Percentiles rank a stretch among this genome's conserved stretches.
These are phyloP conservation scores for Erethizon dorsatum DNA, from an alignment of 2,797 vertebrate species.

Conservation along the genomic window DNA sequence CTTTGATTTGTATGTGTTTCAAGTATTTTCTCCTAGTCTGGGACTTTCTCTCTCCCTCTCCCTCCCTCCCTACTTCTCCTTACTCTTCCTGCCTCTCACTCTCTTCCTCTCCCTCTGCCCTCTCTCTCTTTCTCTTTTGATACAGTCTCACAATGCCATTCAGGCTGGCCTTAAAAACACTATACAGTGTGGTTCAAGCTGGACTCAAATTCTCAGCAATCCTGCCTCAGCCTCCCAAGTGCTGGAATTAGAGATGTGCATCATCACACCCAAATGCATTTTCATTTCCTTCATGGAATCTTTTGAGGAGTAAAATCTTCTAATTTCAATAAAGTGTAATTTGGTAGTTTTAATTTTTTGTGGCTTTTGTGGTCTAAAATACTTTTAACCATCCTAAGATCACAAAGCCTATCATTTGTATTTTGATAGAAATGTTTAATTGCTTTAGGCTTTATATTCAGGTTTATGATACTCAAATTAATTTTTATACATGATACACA, in stretches of 20 bases:
- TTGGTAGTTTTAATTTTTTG: not conserved
- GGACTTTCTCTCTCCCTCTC: no score
- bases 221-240: not conserved
- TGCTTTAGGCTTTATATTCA: conserved; percentile 22
- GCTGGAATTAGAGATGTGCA: not conserved
- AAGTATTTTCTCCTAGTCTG: not conserved
- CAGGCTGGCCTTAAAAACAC: no score
- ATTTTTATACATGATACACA: not conserved
- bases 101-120: no score
- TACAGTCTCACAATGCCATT: no score
- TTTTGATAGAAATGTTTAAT: not conserved
- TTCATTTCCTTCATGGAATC: not conserved
- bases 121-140: no score
- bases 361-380: not conserved
- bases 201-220: not conserved
- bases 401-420: not conserved
- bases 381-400: not conserved
- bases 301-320: not conserved
- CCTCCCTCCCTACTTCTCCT: no score
- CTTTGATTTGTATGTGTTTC: not conserved
- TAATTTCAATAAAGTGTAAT: not conserved
- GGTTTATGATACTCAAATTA: not conserved
- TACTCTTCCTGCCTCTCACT: no score
- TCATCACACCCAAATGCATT: not conserved
- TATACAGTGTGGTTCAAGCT: no score